Evolutionary conservation across 2,888 invertebrate genomes (phyloP).

Genomic region (Lasioglossum calceatum): DNA sequence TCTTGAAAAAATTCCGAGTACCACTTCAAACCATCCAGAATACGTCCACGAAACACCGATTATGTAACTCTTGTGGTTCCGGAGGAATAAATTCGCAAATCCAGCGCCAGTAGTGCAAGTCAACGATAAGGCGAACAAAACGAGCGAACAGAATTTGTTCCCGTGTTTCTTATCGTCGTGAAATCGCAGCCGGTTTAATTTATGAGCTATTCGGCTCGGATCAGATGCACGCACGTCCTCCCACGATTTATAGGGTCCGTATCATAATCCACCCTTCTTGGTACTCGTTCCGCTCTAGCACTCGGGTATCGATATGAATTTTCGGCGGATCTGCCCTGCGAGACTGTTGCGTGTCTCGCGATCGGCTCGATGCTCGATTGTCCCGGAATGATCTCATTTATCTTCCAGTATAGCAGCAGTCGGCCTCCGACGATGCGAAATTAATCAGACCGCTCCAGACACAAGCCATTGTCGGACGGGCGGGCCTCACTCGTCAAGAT

Average conservation of each 20-base stretch:
- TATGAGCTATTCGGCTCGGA: conserved; percentile 4
- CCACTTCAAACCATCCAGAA: neutral
- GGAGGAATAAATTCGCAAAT: neutral
- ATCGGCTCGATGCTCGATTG: conserved; percentile 63
- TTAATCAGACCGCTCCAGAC: conserved; percentile 69
- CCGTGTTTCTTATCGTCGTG: conserved; percentile 5
- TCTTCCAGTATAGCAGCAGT: conserved; percentile 63
- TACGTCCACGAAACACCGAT: neutral
- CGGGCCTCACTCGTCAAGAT: conserved; percentile 36
- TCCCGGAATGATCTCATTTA: conserved; percentile 69
- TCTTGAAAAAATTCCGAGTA: neutral
- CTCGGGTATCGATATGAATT: conserved; percentile 56
- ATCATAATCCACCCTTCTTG: conserved; percentile 12
- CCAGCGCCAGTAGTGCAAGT: conserved; percentile 12
- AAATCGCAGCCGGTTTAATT: conserved; percentile 23
- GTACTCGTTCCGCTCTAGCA: conserved; percentile 36
- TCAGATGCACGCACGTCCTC: conserved; percentile 33
- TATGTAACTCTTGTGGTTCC: neutral
- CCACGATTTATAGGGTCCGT: conserved; percentile 37
- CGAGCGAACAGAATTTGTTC: conserved; percentile 2
- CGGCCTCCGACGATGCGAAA: conserved; percentile 56
- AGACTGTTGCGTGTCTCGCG: conserved; percentile 61
- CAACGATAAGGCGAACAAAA: conserved; percentile 5
- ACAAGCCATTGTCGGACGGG: conserved; percentile 58
- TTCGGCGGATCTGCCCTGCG: conserved; percentile 40